Base-by-base conservation (phyloP, 2,888 invertebrate genomes). In the Piscicola geometra region DNA sequence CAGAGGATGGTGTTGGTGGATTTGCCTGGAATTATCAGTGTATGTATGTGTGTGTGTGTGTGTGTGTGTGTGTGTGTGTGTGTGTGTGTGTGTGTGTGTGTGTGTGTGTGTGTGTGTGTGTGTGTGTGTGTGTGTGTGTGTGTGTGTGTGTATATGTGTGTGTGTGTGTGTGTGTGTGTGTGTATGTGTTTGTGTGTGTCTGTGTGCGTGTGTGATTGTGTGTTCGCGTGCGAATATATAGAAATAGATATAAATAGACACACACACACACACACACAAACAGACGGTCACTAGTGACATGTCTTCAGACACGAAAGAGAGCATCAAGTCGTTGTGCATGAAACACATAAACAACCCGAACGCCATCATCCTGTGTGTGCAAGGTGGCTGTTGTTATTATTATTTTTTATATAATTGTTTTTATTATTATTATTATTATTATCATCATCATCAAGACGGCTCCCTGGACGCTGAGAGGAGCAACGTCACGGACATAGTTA, bases 311-410 rank as follows among this genome's bases (percentile, higher is more conserved):
- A 99, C 99, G 0, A 90, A 93, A 78, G 96, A 97, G 76, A 91
- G 93, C 0, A 99, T 99, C 83, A 82, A 90, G 81, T 90, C 91
- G 82, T 93, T 98, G 92, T 92, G 94, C n/a, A 90, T 91, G 82
- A 90, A 91, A 80, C 93, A 98, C 85, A 99, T 99, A 98, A 94
- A 94, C 84, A 99, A 99, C 87, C 99, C 99, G 0, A 99, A 99
- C 86, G 96, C 99, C 0, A 99, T 99, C 82, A 99, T 99, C 82
- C 88, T 99, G 0, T 99, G 99, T 85, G 97, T 99, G 84, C 99
- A 99, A 67, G 78, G 78, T 78, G 18, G 32, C 12, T 47, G 50
- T 9, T 9, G 25, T 64, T 9, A 64, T 64, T 15, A 64, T 64
- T 9, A 64, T 64, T 28, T 25, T 9, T 64, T 64, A 64, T 1